Conservation (phyloP, 2,113 vertebrate genomes). For the Siphamia tubifer region DNA sequence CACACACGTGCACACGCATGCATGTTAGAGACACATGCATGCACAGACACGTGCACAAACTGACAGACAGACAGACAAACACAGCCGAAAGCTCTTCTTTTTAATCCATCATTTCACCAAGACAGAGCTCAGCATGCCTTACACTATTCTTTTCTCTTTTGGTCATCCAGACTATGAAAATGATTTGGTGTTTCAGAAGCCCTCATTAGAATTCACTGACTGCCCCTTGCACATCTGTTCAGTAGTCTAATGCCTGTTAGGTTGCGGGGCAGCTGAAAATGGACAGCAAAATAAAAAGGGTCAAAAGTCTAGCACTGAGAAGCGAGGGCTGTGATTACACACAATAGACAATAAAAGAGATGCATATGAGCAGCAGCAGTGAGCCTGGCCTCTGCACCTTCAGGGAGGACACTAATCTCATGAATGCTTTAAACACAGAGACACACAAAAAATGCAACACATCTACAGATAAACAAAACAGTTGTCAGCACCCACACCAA, state of each 20-base stretch:
- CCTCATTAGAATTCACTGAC: constrained; percentile 75
- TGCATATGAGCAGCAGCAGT: constrained; percentile 68
- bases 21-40: constrained; percentile 5
- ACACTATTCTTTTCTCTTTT: constrained; percentile 13
- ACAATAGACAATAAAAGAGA: constrained; percentile 82
- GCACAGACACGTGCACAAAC: background rate
- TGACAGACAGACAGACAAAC: background rate
- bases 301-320: constrained; percentile 79
- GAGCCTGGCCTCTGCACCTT: constrained; percentile 71
- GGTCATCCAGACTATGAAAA: constrained; percentile 56
- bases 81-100: background rate
- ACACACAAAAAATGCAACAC: constrained; percentile 26
- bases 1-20: constrained; percentile 13
- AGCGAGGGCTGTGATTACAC: constrained; percentile 67
- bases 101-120: constrained; percentile 3
- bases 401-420: constrained; percentile 63
- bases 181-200: constrained; percentile 62
- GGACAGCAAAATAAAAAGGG: constrained; percentile 79
- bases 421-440: constrained; percentile 46
- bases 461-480: constrained; percentile 26
- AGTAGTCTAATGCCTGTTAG: constrained; percentile 70
- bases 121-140: background rate
- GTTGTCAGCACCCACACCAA: background rate
- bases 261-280: constrained; percentile 77
- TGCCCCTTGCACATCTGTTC: constrained; percentile 78